Conservation (phyloP, 2,113 vertebrate genomes). For the Scalopus aquaticus region DNA sequence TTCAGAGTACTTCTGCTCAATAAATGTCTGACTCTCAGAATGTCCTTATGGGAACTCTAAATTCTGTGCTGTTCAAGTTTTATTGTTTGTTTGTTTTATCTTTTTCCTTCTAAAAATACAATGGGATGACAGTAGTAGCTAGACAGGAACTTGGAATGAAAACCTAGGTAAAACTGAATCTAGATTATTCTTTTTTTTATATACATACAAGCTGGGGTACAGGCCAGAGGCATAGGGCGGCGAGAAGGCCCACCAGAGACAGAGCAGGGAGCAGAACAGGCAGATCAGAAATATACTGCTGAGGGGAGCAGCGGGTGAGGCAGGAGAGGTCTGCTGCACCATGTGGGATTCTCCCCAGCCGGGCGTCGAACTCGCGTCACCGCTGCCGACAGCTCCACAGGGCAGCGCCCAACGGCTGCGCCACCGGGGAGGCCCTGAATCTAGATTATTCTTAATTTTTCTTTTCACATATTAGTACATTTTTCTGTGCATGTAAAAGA, state of each 20-base stretch:
- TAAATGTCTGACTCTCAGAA: not conserved
- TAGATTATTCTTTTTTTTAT: not conserved
- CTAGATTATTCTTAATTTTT: not conserved
- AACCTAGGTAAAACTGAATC: not conserved
- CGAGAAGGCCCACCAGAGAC: too few species aligned
- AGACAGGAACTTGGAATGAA: not conserved
- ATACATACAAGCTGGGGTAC: too few species aligned
- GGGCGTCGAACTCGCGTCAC: too few species aligned
- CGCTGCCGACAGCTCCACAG: too few species aligned
- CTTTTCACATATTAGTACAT: not conserved
- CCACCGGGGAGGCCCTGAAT: too few species aligned
- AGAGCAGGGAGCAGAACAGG: too few species aligned
- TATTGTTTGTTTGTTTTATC: not conserved
- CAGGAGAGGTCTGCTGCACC: too few species aligned
- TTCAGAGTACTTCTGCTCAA: not conserved
- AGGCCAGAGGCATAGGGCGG: too few species aligned
- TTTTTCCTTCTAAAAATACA: not conserved
- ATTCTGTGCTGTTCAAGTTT: not conserved
- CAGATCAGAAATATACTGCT: too few species aligned
- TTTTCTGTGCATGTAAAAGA: not conserved
- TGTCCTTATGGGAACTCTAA: not conserved
- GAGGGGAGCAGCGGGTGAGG: too few species aligned
- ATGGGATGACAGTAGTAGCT: not conserved
- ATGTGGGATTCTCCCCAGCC: too few species aligned
- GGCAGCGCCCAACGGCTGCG: too few species aligned